These are phyloP conservation scores for Cephus spinipes DNA, from an alignment of 2,888 invertebrate genomes.

Conservation along the genomic window DNA sequence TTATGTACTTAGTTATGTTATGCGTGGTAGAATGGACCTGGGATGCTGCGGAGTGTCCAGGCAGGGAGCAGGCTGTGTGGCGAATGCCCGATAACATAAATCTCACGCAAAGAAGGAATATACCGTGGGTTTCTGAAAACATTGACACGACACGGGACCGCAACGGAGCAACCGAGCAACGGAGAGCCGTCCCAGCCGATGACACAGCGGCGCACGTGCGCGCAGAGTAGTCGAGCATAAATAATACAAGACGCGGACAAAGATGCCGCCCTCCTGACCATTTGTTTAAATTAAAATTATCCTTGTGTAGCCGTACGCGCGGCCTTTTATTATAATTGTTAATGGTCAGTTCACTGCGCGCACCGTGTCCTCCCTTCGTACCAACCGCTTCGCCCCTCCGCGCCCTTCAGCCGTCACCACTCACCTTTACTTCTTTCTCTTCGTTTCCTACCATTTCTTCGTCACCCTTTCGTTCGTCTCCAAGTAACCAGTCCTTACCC, in stretches of 20 bases:
- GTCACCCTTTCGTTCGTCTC: background rate
- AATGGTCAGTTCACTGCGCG: constrained; percentile 47
- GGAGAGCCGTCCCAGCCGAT: constrained; percentile 54
- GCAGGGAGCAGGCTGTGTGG: background rate
- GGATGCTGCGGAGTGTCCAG: background rate
- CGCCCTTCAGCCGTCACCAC: constrained; percentile 15
- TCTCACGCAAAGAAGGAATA: background rate
- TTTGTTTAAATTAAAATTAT: constrained; percentile 67
- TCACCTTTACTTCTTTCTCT: background rate
- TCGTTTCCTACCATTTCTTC: background rate
- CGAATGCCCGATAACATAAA: background rate
- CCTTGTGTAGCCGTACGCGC: constrained; percentile 41
- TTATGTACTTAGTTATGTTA: background rate
- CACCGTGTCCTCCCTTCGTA: constrained; percentile 6
- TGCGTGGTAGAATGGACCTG: background rate
- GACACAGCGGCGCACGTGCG: constrained; percentile 66
- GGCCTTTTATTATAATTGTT: constrained; percentile 61
- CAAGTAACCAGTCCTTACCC: constrained; percentile 1
- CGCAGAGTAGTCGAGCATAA: constrained; percentile 61
- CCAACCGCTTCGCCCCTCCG: constrained; percentile 5
- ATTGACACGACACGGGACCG: constrained; percentile 51
- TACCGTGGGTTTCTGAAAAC: constrained; percentile 52
- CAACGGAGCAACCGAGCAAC: constrained; percentile 12
- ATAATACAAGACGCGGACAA: constrained; percentile 66
- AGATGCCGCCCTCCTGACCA: constrained; percentile 65